Evolutionary conservation across 2,888 invertebrate genomes (phyloP).

Genomic region (Lepidonotus clava): DNA sequence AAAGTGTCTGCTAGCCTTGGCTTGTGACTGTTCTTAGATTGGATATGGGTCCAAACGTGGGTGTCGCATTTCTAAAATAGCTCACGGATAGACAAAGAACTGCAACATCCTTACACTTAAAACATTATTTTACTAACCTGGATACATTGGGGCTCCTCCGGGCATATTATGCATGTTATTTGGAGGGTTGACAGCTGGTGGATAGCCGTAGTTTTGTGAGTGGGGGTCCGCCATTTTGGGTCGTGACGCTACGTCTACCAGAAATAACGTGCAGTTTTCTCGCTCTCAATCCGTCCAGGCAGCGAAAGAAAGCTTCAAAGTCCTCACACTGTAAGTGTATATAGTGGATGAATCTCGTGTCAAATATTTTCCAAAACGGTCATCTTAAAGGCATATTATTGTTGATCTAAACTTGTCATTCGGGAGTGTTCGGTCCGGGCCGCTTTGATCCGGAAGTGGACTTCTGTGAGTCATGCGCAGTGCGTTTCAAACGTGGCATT

Average conservation of each 20-base stretch:
- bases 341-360: conserved; percentile 25
- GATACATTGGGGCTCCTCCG: conserved; percentile 23
- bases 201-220: conserved; percentile 22
- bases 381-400: conserved; percentile 26
- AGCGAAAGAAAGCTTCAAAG: neutral
- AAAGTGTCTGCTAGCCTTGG: conserved; percentile 25
- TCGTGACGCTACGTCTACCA: conserved; percentile 47
- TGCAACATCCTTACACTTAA: neutral
- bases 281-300: neutral
- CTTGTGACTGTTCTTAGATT: neutral
- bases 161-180: conserved; percentile 14
- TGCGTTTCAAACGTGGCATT: conserved; percentile 25
- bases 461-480: conserved; percentile 45
- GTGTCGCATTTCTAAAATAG: neutral
- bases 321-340: neutral
- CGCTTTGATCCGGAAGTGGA: conserved; percentile 47
- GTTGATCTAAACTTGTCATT: conserved; percentile 31
- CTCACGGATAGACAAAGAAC: neutral
- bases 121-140: conserved; percentile 3
- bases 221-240: conserved; percentile 50
- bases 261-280: neutral
- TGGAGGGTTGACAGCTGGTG: neutral
- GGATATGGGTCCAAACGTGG: neutral
- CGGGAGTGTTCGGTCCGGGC: neutral
- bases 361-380: conserved; percentile 16